Evolutionary conservation across 92 coral and sea anemone species (phyloP).

Genomic region (Pocillopora meandrina): DNA sequence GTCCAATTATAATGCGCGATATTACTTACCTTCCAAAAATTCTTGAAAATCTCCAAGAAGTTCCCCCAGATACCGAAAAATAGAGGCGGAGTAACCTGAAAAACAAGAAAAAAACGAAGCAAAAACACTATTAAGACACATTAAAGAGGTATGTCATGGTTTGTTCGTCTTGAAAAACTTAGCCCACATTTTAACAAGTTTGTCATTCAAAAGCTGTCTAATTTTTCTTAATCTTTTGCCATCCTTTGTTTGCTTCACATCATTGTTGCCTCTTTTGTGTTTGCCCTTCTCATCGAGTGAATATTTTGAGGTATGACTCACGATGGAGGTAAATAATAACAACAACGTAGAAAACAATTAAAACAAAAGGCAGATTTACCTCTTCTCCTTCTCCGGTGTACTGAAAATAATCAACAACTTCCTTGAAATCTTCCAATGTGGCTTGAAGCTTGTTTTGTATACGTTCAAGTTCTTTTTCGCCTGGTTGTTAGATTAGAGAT

Average conservation of each 20-base stretch:
- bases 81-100: conserved; percentile 83
- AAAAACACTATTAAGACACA: background rate
- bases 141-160: background rate
- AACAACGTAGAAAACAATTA: too few species aligned
- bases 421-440: conserved; percentile 74
- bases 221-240: too few species aligned
- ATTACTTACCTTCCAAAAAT: conserved; percentile 83
- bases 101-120: background rate
- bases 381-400: conserved; percentile 80
- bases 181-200: too few species aligned
- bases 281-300: too few species aligned
- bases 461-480: conserved; percentile 66
- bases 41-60: conserved; percentile 90
- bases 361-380: background rate
- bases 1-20: too few species aligned
- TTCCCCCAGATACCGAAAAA: conserved; percentile 95
- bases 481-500: conserved; percentile 36
- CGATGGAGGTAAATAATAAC: too few species aligned
- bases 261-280: too few species aligned
- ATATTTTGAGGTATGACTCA: too few species aligned
- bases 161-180: too few species aligned
- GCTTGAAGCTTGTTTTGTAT: conserved; percentile 77
- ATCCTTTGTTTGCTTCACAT: too few species aligned
- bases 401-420: conserved; percentile 72
- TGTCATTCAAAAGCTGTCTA: too few species aligned